Evolutionary conservation across 37 sponge, comb jelly and placozoan genomes (phyloP).

Genomic region (Theonella swinhoei): DNA sequence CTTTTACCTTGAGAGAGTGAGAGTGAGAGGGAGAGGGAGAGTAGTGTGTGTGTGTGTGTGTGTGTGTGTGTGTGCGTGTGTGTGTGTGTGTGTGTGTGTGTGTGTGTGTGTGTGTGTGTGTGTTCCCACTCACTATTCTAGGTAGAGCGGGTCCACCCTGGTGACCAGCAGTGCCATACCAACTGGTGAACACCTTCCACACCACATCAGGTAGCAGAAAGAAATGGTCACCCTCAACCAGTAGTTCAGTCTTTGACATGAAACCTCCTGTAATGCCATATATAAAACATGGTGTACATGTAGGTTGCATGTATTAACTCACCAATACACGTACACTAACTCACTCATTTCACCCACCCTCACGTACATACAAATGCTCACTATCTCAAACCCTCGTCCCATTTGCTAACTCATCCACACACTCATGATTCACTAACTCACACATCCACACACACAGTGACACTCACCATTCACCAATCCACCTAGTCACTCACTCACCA

Average conservation of each 20-base stretch:
- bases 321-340: too few relatives aligned
- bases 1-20: background rate
- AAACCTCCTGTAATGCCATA: constrained; percentile 68
- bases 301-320: too few relatives aligned
- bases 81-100: constrained; percentile 11
- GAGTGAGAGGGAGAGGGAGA: background rate
- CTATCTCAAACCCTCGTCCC: too few relatives aligned
- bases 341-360: too few relatives aligned
- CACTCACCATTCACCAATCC: too few relatives aligned
- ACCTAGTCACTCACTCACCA: too few relatives aligned
- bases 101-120: constrained; percentile 5
- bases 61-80: background rate
- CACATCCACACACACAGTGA: constrained; percentile 13
- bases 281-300: too few relatives aligned
- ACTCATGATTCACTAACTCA: background rate
- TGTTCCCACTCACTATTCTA: constrained; percentile 43
- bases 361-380: too few relatives aligned
- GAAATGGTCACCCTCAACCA: constrained; percentile 65
- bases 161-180: constrained; percentile 73
- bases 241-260: background rate
- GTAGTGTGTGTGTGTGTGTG: background rate
- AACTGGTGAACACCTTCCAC: constrained; percentile 83
- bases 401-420: too few relatives aligned
- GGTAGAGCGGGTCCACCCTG: constrained; percentile 65
- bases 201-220: constrained; percentile 85